phyloP scores from a whole-genome alignment of 2,113 vertebrate species.

The Rana temporaria region DNA sequence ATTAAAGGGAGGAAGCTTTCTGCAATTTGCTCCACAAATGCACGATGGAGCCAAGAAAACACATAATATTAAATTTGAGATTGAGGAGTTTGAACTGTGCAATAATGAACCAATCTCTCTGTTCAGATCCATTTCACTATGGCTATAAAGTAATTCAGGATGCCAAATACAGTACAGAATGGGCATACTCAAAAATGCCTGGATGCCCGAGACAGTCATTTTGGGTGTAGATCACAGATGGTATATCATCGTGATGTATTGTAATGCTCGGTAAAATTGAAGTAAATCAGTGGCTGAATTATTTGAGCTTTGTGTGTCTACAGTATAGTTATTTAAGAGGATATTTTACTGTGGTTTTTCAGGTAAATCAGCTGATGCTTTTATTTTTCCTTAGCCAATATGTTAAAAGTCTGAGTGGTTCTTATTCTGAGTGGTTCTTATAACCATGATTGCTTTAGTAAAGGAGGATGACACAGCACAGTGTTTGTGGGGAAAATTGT shows the following conservation, averaged over 20 bases:
- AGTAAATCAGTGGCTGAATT: neutral
- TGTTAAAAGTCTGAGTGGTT: too few relatives aligned
- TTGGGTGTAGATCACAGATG: conserved; percentile 8
- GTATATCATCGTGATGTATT: neutral
- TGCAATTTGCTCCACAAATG: conserved; percentile 21
- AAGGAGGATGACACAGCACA: too few relatives aligned
- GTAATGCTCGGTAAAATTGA: neutral
- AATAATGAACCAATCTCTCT: conserved; percentile 26
- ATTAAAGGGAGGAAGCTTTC: conserved; percentile 26
- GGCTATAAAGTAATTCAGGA: conserved; percentile 25
- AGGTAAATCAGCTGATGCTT: too few relatives aligned
- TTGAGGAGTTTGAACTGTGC: conserved; percentile 5
- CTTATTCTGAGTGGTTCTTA: too few relatives aligned
- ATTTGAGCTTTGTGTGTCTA: neutral
- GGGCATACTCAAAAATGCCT: conserved; percentile 15
- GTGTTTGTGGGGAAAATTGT: too few relatives aligned
- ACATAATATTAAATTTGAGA: conserved; percentile 25
- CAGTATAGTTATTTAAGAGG: neutral
- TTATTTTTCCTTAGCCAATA: too few relatives aligned
- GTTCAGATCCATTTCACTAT: conserved; percentile 35
- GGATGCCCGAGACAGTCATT: neutral
- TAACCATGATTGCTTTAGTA: too few relatives aligned
- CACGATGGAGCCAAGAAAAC: conserved; percentile 26
- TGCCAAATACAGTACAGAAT: conserved; percentile 7
- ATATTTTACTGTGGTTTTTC: too few relatives aligned